Conservation (phyloP, 2,888 invertebrate genomes). For the Pseudococcus longispinus region DNA sequence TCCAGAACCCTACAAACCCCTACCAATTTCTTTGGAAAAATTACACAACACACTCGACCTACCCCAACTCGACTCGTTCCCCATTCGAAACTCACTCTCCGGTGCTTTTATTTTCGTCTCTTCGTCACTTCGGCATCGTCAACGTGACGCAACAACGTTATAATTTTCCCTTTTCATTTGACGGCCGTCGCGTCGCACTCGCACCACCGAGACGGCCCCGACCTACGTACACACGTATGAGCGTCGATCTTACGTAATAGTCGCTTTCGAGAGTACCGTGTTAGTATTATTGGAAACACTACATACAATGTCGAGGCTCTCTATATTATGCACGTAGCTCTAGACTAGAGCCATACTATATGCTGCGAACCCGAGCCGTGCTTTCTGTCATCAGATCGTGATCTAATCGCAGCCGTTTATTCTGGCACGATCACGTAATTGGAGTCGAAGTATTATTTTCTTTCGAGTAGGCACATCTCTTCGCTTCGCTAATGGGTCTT, state of each 20-base stretch:
- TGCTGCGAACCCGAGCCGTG: not conserved
- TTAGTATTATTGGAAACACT: conserved; percentile 4
- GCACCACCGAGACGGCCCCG: not conserved
- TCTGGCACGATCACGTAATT: conserved; percentile 28
- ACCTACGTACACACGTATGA: not conserved
- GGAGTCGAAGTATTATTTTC: conserved; percentile 2
- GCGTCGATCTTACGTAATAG: not conserved
- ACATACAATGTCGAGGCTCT: conserved; percentile 31
- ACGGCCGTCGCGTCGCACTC: not conserved
- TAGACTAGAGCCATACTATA: not conserved
- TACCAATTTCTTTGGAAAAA: not conserved
- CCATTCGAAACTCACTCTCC: not conserved
- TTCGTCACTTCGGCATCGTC: not conserved
- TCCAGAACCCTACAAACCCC: too few species aligned
- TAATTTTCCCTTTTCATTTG: conserved; percentile 24
- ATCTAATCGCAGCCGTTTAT: conserved; percentile 6
- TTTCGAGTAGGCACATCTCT: not conserved
- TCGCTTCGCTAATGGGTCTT: not conserved
- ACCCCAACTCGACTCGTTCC: not conserved
- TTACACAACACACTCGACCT: not conserved
- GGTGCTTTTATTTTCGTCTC: not conserved
- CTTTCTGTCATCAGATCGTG: not conserved
- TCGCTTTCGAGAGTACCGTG: not conserved
- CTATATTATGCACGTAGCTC: not conserved
- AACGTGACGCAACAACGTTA: not conserved